Evolutionary conservation across 2,797 vertebrate species (phyloP).

Genomic region (Zalophus californianus): DNA sequence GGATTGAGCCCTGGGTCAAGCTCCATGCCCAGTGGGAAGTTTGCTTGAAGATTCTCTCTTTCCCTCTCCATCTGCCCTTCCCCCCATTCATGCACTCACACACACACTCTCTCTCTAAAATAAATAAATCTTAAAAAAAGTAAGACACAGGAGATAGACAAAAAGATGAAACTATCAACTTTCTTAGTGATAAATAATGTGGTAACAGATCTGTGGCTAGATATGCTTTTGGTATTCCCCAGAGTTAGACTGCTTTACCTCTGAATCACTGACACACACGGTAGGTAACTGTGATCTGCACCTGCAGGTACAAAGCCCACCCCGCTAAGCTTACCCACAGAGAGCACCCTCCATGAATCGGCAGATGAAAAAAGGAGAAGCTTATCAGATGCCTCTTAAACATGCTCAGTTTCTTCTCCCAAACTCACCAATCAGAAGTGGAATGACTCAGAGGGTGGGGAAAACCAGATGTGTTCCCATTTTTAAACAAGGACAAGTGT

Average conservation of each 20-base stretch:
- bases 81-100: too few species aligned
- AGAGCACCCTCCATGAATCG: neutral
- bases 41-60: too few species aligned
- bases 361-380: neutral
- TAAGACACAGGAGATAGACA: neutral
- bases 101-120: too few species aligned
- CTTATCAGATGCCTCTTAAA: neutral
- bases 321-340: neutral
- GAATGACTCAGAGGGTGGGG: neutral
- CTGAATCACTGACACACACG: neutral
- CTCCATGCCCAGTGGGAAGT: too few species aligned
- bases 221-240: too few species aligned
- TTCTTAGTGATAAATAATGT: neutral
- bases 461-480: neutral
- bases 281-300: too few species aligned
- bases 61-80: too few species aligned
- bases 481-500: neutral
- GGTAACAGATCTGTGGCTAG: neutral
- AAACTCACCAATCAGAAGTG: neutral
- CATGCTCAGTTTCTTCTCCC: neutral
- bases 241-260: neutral
- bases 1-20: too few species aligned
- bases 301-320: neutral
- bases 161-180: neutral
- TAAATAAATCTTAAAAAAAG: too few species aligned